phyloP scores from a whole-genome alignment of 2,888 invertebrate genomes.

The Hydrotaea cyrtoneurina region DNA sequence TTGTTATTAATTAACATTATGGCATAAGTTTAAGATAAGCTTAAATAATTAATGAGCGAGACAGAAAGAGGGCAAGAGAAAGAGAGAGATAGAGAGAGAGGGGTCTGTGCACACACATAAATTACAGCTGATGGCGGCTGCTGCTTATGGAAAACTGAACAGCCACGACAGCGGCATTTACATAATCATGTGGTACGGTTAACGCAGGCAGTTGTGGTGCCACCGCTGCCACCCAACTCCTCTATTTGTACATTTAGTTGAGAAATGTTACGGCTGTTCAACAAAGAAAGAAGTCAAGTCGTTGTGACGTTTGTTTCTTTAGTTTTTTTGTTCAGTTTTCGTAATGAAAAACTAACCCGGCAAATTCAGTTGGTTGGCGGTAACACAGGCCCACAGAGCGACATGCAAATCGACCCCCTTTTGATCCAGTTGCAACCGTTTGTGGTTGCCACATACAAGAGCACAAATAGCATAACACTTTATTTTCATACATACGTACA shows the following conservation, averaged over 20 bases:
- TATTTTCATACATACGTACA: neutral
- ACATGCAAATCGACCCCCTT: neutral
- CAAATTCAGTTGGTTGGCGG: neutral
- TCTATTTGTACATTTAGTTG: neutral
- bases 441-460: conserved; percentile 1
- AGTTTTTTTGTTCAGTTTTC: neutral
- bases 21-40: conserved; percentile 45
- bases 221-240: neutral
- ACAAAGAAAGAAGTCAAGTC: neutral
- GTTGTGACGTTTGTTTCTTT: neutral
- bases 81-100: too few species aligned
- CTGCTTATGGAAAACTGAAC: conserved; percentile 5
- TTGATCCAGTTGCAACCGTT: neutral
- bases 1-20: conserved; percentile 49
- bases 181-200: neutral
- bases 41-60: conserved; percentile 30
- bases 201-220: neutral
- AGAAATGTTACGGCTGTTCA: neutral
- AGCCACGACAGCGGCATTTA: neutral
- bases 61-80: too few species aligned
- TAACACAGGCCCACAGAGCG: neutral
- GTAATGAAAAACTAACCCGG: neutral
- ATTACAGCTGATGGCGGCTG: conserved; percentile 1
- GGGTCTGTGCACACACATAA: too few species aligned
- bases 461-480: neutral